phyloP scores from a whole-genome alignment of 2,888 invertebrate species.

The Vesta saturnalis region DNA sequence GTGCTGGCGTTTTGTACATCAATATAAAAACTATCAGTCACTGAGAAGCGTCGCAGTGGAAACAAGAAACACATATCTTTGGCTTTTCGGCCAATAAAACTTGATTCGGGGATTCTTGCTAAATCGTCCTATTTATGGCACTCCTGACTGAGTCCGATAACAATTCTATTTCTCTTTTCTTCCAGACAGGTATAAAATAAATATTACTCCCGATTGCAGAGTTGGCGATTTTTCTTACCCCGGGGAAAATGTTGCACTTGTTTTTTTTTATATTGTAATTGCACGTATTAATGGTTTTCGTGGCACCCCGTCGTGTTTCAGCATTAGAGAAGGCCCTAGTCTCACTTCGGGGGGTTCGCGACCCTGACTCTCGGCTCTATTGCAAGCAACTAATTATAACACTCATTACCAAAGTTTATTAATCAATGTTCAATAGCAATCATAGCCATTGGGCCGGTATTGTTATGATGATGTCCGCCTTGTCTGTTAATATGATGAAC shows the following conservation, averaged over 20 bases:
- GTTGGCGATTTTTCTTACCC: constrained; percentile 16
- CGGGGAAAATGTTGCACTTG: not conserved
- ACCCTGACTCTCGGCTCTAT: constrained; percentile 48
- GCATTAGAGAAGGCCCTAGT: constrained; percentile 52
- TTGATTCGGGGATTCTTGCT: constrained; percentile 59
- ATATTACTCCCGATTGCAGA: constrained; percentile 23
- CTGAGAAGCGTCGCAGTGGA: constrained; percentile 51
- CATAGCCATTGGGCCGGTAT: constrained; percentile 53
- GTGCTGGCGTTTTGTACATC: constrained; percentile 41
- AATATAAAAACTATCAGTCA: constrained; percentile 60
- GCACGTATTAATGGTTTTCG: constrained; percentile 44
- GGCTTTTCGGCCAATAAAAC: constrained; percentile 57
- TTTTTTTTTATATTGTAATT: not conserved
- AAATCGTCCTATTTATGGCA: constrained; percentile 48
- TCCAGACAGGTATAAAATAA: constrained; percentile 42
- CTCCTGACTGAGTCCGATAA: constrained; percentile 54
- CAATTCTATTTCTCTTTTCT: constrained; percentile 50
- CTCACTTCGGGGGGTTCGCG: constrained; percentile 50
- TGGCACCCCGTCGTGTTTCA: constrained; percentile 51
- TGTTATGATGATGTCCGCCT: constrained; percentile 48
- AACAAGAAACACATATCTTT: constrained; percentile 57
- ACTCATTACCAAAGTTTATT: constrained; percentile 64
- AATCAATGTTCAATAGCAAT: constrained; percentile 62
- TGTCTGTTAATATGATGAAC: constrained; percentile 32
- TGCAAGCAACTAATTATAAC: constrained; percentile 61